Evolutionary conservation across 1,140 invertebrate genomes (phyloP).

Genomic region (Hylaeus volcanicus): DNA sequence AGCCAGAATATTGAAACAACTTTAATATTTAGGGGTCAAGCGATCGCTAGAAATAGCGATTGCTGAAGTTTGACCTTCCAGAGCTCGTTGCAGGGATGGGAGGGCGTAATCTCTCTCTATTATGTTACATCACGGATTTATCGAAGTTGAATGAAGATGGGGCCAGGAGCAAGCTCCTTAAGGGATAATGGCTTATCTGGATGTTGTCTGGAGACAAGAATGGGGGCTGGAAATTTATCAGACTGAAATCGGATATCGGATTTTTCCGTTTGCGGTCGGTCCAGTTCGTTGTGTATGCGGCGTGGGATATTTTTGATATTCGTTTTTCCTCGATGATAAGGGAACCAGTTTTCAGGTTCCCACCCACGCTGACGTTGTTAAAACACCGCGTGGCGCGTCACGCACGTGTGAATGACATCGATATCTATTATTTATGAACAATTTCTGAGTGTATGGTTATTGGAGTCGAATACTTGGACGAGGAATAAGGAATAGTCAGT

Average conservation of each 20-base stretch:
- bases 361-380: neutral
- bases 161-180: slow-evolving; percentile 59
- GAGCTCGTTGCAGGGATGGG: slow-evolving; percentile 37
- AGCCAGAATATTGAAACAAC: slow-evolving; percentile 52
- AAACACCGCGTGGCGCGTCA: neutral
- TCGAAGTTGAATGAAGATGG: slow-evolving; percentile 58
- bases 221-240: slow-evolving; percentile 25
- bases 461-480: too few relatives aligned
- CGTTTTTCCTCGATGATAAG: neutral
- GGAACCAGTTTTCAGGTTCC: slow-evolving; percentile 27
- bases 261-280: neutral
- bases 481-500: too few relatives aligned
- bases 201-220: slow-evolving; percentile 36
- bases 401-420: slow-evolving; percentile 5
- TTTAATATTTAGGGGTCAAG: slow-evolving; percentile 50
- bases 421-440: neutral
- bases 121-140: slow-evolving; percentile 66
- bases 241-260: slow-evolving; percentile 6
- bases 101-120: slow-evolving; percentile 62
- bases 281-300: slow-evolving; percentile 12
- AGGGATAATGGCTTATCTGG: slow-evolving; percentile 63
- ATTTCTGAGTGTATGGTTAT: too few relatives aligned
- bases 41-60: slow-evolving; percentile 53
- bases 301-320: slow-evolving; percentile 10
- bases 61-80: slow-evolving; percentile 57